Evolutionary conservation across 2,888 invertebrate species (phyloP), one percentile per base, ranked within the genome.

Genomic region (Hyposoter didymator): DNA sequence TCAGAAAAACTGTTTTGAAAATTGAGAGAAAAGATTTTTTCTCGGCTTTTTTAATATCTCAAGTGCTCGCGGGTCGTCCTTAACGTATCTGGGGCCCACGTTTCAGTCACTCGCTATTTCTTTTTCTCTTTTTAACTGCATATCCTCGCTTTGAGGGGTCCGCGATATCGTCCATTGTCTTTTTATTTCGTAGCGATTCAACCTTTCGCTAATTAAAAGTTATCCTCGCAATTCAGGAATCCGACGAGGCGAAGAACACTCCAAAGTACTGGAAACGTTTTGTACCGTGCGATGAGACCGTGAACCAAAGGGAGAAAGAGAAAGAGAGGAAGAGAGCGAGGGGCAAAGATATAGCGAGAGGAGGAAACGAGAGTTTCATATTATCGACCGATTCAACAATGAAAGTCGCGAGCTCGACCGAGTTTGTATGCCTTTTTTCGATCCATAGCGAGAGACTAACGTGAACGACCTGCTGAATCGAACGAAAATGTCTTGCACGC

Each of bases 151-250:
- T 75, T 19, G 75, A 62, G 19, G 75, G 3, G 8, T 6, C 17
- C 14, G 19, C 55, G 64, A 82, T 78, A 74, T 67, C 22, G 39
- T n/a, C 62, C 78, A 84, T 84, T 81, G 81, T 84, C 81, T 78
- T 74, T 81, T 74, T 59, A 62, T 47, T 69, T 75, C 78, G 69
- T 22, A 69, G 62, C 67, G 64, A 64, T 74, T 79, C 74, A 74
- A 79, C 75, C 74, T 82, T 70, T 82, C 78, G 67, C 82, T 80
- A 85, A 85, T 85, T 85, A 82, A 85, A 85, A 80, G 72, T 82
- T 82, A 76, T 52, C 47, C 76, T 80, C 59, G 76, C 43, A 62
- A 82, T 82, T 85, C 79, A 79, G 14, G n/a, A 76, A 64, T 59
- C 28, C 49, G 67, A 75, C 59, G 72, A 39, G 55, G 64, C 66